Conservation (phyloP, 2,797 vertebrate genomes). For the Eupleurogrammus muticus region DNA sequence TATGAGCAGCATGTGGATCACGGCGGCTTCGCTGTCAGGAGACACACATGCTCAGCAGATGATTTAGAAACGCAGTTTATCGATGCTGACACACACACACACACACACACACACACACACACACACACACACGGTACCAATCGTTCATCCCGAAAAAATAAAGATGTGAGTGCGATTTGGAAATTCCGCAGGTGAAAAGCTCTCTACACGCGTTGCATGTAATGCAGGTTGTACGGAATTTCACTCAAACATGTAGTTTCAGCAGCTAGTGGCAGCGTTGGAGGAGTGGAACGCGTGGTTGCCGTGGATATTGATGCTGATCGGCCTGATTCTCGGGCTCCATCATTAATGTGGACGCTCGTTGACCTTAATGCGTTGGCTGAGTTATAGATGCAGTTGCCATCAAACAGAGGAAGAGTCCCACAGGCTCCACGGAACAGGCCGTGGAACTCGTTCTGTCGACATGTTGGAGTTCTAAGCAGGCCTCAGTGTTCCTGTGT, state of each 20-base stretch:
- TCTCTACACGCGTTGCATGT: background rate
- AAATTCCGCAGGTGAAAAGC: slow-evolving; percentile 12
- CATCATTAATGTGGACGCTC: background rate
- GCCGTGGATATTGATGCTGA: background rate
- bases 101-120: background rate
- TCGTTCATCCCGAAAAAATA: background rate
- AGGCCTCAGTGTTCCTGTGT: too few species aligned
- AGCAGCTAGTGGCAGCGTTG: too few species aligned
- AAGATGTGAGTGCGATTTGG: background rate
- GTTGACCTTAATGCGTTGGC: background rate
- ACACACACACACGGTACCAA: background rate
- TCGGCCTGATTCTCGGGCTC: background rate
- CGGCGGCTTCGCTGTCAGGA: slow-evolving; percentile 30
- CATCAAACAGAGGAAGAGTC: too few species aligned
- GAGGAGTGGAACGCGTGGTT: background rate
- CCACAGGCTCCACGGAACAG: too few species aligned
- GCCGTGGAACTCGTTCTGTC: too few species aligned
- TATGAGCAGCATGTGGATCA: slow-evolving; percentile 16
- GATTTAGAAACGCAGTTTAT: slow-evolving; percentile 4
- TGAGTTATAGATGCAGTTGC: background rate
- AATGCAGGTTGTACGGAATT: background rate
- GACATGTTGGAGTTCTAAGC: too few species aligned
- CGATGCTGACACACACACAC: slow-evolving; percentile 5
- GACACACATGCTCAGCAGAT: slow-evolving; percentile 38
- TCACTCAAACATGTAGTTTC: too few species aligned